Conservation (phyloP, 2,797 vertebrate species). For the Chanos chanos region DNA sequence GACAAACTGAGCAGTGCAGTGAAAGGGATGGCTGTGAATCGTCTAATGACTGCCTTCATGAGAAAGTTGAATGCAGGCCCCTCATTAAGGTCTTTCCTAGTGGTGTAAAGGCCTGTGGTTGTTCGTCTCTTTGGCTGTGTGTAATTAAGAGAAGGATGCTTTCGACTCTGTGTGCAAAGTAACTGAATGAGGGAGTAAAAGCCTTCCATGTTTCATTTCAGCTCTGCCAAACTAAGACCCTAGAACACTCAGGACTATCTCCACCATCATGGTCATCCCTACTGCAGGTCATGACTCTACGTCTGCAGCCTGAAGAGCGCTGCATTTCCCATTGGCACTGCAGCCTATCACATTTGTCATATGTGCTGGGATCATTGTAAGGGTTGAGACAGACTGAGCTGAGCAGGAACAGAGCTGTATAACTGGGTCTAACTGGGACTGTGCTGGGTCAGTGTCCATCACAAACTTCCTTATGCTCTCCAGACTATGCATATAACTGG, state of each 20-base stretch:
- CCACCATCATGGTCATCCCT: slow-evolving; percentile 43
- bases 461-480: no score
- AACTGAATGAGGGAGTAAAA: slow-evolving; percentile 53
- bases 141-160: slow-evolving; percentile 63
- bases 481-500: no score
- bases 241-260: slow-evolving; percentile 55
- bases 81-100: slow-evolving; percentile 43
- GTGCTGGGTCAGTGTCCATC: no score
- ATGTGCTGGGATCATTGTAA: no score
- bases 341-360: no score
- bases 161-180: slow-evolving; percentile 62
- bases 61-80: slow-evolving; percentile 34
- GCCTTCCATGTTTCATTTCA: slow-evolving; percentile 59
- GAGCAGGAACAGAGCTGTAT: no score
- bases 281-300: slow-evolving; percentile 45
- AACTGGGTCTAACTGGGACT: no score
- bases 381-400: no score
- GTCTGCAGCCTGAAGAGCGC: slow-evolving; percentile 42
- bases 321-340: background rate
- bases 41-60: slow-evolving; percentile 20
- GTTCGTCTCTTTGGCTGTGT: slow-evolving; percentile 46
- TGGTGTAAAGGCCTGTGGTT: slow-evolving; percentile 3
- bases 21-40: no score
- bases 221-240: slow-evolving; percentile 68
- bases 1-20: no score